Conservation (phyloP, 2,797 vertebrate genomes). For the Catamblyrhynchus diadema region DNA sequence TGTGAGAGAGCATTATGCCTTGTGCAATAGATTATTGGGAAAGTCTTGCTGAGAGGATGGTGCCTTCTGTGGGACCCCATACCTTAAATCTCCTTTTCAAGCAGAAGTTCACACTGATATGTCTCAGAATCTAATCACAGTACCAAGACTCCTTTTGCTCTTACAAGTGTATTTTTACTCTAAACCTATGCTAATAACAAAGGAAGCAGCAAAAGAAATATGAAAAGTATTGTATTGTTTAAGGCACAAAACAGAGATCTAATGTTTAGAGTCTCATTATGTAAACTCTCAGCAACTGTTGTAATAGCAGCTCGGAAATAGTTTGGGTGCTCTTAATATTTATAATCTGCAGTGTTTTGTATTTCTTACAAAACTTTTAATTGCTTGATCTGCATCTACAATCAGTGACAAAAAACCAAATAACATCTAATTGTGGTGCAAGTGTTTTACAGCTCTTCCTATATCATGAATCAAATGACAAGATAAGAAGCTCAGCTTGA, state of each 20-base stretch:
- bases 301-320: neutral
- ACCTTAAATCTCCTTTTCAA: neutral
- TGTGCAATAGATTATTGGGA: neutral
- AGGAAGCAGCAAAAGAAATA: neutral
- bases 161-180: neutral
- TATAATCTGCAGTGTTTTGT: neutral
- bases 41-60: neutral
- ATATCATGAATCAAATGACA: neutral
- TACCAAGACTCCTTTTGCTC: neutral
- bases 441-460: neutral
- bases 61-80: neutral
- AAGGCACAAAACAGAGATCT: neutral
- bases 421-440: neutral
- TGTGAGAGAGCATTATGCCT: neutral
- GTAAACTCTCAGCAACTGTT: neutral
- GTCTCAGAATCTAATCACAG: neutral
- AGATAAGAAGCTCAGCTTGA: neutral
- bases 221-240: neutral
- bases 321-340: neutral
- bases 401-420: neutral
- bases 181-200: neutral
- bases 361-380: neutral
- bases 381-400: neutral
- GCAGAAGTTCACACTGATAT: neutral
- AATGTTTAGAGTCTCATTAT: neutral